Percentiles rank a stretch among this genome's conserved stretches.
Evolutionary conservation across 1,140 invertebrate species (phyloP).

Genomic region (Pseudobourletiella spinata): DNA sequence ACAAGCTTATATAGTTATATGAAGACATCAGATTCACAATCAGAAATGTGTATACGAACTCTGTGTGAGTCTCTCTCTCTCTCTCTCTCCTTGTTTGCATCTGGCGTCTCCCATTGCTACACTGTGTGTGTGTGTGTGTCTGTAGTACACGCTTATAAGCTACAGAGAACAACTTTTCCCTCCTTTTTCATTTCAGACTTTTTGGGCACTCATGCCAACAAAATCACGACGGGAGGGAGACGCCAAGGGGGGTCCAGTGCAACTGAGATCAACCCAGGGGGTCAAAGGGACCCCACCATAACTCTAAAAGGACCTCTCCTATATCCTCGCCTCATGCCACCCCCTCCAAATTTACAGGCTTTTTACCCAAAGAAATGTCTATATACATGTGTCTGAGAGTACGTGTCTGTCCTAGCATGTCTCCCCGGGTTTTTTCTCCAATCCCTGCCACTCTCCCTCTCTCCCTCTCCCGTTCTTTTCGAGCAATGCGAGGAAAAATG

Average conservation of each 20-base stretch:
- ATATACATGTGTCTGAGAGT: neutral
- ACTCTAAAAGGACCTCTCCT: conserved; percentile 14
- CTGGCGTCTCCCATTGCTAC: conserved; percentile 29
- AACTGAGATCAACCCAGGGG: conserved; percentile 32
- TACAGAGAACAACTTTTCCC: conserved; percentile 28
- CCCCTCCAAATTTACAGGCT: neutral
- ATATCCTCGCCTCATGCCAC: neutral
- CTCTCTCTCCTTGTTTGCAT: conserved; percentile 19
- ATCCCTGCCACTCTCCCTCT: neutral
- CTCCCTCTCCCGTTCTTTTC: neutral
- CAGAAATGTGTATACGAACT: no score
- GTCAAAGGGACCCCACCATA: conserved; percentile 35
- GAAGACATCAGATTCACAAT: conserved; percentile 22
- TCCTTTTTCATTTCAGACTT: conserved; percentile 32
- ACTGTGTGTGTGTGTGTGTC: conserved; percentile 7
- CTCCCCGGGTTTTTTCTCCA: neutral
- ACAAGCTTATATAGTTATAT: no score
- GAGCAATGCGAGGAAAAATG: neutral
- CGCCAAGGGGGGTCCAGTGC: conserved; percentile 18
- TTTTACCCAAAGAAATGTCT: neutral
- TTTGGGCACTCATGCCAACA: conserved; percentile 34
- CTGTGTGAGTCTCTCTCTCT: neutral
- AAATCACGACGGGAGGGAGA: conserved; percentile 30
- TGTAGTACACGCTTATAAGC: no score
- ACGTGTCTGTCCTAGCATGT: neutral